A percentile compares a stretch with the other conserved stretches of the same genome.
These are phyloP conservation scores for Xiphophorus hellerii DNA, from an alignment of 2,113 vertebrate species.

Conservation along the genomic window DNA sequence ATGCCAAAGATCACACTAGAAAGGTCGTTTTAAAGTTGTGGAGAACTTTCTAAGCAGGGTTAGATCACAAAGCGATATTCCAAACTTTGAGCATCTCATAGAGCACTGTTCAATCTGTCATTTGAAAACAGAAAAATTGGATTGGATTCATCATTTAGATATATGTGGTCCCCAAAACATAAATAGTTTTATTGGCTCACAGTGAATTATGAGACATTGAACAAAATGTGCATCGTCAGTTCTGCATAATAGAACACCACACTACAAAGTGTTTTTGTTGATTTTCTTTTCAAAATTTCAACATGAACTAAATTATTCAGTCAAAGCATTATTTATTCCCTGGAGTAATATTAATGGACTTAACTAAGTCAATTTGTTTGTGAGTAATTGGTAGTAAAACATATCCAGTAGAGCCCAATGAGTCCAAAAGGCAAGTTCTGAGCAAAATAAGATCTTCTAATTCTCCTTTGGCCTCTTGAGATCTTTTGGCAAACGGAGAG, in stretches of 20 bases:
- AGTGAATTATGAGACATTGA: background rate
- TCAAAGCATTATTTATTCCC: background rate
- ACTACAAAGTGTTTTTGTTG: background rate
- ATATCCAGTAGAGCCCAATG: background rate
- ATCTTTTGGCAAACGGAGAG: slow-evolving; percentile 48
- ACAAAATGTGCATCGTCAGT: background rate
- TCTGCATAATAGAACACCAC: background rate
- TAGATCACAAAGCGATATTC: too few relatives aligned
- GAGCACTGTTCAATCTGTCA: background rate
- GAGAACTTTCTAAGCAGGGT: too few relatives aligned
- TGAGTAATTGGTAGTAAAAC: background rate
- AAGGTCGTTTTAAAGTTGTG: background rate
- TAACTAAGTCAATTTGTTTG: background rate
- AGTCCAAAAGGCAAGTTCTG: slow-evolving; percentile 25
- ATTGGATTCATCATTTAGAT: background rate
- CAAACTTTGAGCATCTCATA: too few relatives aligned
- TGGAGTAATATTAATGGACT: background rate
- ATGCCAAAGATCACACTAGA: background rate
- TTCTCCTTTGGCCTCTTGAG: slow-evolving; percentile 40
- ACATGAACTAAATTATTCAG: background rate
- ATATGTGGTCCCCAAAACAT: background rate
- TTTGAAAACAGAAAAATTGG: background rate
- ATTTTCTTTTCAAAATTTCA: background rate
- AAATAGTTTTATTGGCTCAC: background rate
- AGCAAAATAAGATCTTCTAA: slow-evolving; percentile 38